These are phyloP conservation scores for Aptenodytes patagonicus DNA, from an alignment of 2,113 vertebrate species.

Conservation along the genomic window DNA sequence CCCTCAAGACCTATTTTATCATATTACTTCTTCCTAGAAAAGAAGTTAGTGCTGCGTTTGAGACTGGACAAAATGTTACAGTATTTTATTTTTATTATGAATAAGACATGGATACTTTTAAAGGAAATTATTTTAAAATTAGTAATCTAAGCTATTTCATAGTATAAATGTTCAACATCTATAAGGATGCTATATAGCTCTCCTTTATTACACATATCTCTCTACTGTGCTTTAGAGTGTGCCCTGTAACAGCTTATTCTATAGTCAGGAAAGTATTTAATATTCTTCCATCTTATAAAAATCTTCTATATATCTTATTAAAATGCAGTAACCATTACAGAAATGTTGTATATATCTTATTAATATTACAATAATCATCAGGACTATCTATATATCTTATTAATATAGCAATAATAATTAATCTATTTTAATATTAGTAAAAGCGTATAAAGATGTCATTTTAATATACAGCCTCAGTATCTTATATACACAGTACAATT, in stretches of 20 bases:
- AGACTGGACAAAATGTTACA: background rate
- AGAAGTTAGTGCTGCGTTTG: background rate
- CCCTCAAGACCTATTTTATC: background rate
- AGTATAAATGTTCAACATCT: background rate
- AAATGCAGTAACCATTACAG: conserved; percentile 38
- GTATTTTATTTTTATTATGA: background rate
- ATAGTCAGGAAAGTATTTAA: background rate
- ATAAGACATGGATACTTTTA: background rate
- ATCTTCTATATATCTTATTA: conserved; percentile 30
- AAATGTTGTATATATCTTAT: conserved; percentile 38
- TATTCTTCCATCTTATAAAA: conserved; percentile 25
- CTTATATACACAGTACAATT: background rate
- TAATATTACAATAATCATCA: conserved; percentile 56
- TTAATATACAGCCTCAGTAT: background rate
- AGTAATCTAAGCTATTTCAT: background rate
- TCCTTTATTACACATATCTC: background rate
- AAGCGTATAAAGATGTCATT: background rate
- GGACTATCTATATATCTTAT: conserved; percentile 24
- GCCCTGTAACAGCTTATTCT: conserved; percentile 8
- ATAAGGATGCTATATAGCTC: background rate
- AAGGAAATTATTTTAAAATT: background rate
- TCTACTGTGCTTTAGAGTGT: background rate
- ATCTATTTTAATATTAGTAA: conserved; percentile 61
- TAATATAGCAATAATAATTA: conserved; percentile 43
- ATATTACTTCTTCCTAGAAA: background rate